phyloP scores from a whole-genome alignment of 2,113 vertebrate species.

The Anoura caudifer region DNA sequence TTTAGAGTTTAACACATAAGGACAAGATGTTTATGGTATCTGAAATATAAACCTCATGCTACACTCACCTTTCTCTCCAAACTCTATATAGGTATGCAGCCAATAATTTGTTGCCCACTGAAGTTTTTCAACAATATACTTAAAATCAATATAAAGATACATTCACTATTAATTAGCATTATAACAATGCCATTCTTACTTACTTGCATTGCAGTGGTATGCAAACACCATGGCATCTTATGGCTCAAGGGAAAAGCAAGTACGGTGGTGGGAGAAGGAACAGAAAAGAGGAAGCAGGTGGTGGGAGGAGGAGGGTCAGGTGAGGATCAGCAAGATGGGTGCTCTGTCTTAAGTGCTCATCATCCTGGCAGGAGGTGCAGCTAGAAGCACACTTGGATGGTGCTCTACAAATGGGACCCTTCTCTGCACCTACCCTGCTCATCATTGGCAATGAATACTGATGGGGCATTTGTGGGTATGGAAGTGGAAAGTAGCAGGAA shows the following conservation, averaged over 20 bases:
- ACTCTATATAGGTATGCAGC: neutral
- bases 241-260: neutral
- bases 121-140: neutral
- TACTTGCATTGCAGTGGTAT: neutral
- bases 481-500: neutral
- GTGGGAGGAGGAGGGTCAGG: too few species aligned
- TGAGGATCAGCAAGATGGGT: accelerated
- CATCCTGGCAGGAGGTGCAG: neutral
- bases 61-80: neutral
- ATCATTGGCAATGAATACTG: neutral
- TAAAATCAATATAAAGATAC: neutral
- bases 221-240: neutral
- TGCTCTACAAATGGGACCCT: neutral
- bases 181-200: neutral
- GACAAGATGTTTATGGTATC: neutral
- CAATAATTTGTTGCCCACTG: neutral
- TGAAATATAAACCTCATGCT: neutral
- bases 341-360: neutral
- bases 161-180: neutral
- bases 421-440: neutral
- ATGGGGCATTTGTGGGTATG: neutral
- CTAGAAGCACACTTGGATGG: too few species aligned
- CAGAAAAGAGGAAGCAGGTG: neutral
- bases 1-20: neutral
- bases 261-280: neutral